Base-by-base conservation (phyloP, 2,888 invertebrate species). In the Agrilus cyanescens region DNA sequence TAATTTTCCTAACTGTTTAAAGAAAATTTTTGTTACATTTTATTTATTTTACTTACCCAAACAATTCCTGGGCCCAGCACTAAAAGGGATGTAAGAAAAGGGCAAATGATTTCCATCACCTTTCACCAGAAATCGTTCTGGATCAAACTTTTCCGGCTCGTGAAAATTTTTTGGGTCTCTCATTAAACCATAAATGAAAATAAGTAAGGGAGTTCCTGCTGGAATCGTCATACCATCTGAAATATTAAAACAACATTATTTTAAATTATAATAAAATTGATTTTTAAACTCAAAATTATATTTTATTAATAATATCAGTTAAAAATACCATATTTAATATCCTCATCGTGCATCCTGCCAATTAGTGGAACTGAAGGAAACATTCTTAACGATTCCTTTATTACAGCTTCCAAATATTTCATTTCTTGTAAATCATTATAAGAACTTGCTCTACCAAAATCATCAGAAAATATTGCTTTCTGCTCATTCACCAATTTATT, bases 51-150 rank as follows among this genome's bases (percentile, higher is more conserved):
- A 47, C 53, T 49, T 56, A 71, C 71, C 71, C 42, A 76, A 72
- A 50, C 76, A 76, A 52, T 78, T 78, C 30, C 78, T 69, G 0
- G 75, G 73, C 0, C 78, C 78, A 7, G 76, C 77, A 49, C 77
- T 78, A 43, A 78, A 78, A 1, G 74, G 71, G 2, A 78, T 55
- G 61, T 71, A 76, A 25, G 68, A 68, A 50, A 72, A 75, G 0
- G 73, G 68, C 39, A 66, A 70, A 1, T 58, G 57, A 31, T 59
- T 57, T 5, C 43, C 45, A 7, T 51, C 56, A 8, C 60, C 54
- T 44, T 63, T 55, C 6, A 20, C 13, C 13, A 32, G 34, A 48
- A 74, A 76, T 16, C 76, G 67, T 40, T 76, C 75, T 0, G 77
- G 77, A 67, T 54, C 46, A 37, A 55, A 71, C 30, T 59, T 65